Base-by-base conservation (phyloP, 2,797 vertebrate genomes). In the Lophotriccus pileatus region DNA sequence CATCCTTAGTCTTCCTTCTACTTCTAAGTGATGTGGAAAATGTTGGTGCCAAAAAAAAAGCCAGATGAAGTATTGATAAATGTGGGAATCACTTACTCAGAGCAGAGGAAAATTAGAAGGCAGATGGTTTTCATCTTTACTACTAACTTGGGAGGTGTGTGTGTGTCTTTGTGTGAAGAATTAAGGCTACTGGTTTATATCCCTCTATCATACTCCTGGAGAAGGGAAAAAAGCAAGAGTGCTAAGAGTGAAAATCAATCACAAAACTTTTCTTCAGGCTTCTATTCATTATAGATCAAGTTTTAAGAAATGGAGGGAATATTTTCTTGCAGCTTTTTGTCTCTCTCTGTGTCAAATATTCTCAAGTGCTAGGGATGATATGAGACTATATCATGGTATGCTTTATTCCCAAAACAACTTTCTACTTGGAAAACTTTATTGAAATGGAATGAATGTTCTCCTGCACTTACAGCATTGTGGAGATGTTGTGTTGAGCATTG, bases 1-100 rank as follows among this genome's bases (percentile, higher is more conserved):
- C 47, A 70, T 82, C 55, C 47, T 55, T 66, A 78, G 55, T 69
- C 43, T 68, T n/a, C 18, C 17, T 7, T 79, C 43, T 47, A 24
- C 34, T 87, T 93, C 28, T 66, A 78, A 94, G 34, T 88, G 75
- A 73, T 88, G 52, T 86, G 82, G 84, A 93, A 96, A 94, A 81
- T 63, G 28, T 24, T 87, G 39, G 41, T 94, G 91, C 94, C 87
- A 93, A 92, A 95, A 85, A 81, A 82, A 92, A 58, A 69, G 37
- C 79, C 91, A 76, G 58, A 92, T 92, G 87, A 96, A 95, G 78
- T 95, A 93, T 72, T 96, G 96, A 97, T 96, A 82, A 93, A 94
- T 96, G 94, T 96, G 95, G 89, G 94, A 96, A 96, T 91, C 12
- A 6, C 86, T 76, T 91, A 10, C 72, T 92, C 75, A 81, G 47